Base-by-base conservation (phyloP, 2,888 invertebrate species). In the Drosophila meridiana region DNA sequence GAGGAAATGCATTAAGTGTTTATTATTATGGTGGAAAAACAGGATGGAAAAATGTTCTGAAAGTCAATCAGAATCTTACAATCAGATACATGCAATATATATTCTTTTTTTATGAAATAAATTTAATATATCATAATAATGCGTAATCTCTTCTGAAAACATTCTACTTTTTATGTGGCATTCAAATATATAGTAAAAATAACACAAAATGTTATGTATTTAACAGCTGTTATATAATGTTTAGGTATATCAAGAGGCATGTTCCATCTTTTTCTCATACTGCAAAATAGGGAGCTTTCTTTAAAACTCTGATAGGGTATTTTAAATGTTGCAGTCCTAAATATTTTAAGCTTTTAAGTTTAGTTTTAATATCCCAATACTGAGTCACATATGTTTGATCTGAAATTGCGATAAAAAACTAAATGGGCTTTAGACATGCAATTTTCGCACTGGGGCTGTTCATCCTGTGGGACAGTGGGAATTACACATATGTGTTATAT, bases 351-450 rank as follows among this genome's bases (percentile, higher is more conserved):
- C 3, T 30, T 0, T 8, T 32, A 36, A 59, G 28, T 38, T 9
- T n/a, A 38, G 4, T 32, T n/a, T 30, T 45, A 20, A 13, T 38
- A 45, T 40, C 8, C 13, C 20, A 32, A 36, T 57, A n/a, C 43
- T 60, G 43, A 62, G 43, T 53, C 65, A 53, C 28, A 14, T 34
- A 43, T 13, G 4, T 20, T 52, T 68, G 20, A 58, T 42, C 34
- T 4, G 4, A 55, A 59, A 26, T 11, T 13, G n/a, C 38, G 28
- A 56, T 42, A 36, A 40, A 28, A 47, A 47, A 28, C 14, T 45
- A 32, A 76, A 77, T 70, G 36, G 38, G 6, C 14, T 11, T 53
- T 56, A 48, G 32, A 26, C 77, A 77, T 66, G 80, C 80, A 13
- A 63, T 38, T 55, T 62, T 71, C 26, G 2, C 6, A 53, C 13